phyloP scores from a whole-genome alignment of 2,797 vertebrate species.

The Neosilurus mollespiculum region DNA sequence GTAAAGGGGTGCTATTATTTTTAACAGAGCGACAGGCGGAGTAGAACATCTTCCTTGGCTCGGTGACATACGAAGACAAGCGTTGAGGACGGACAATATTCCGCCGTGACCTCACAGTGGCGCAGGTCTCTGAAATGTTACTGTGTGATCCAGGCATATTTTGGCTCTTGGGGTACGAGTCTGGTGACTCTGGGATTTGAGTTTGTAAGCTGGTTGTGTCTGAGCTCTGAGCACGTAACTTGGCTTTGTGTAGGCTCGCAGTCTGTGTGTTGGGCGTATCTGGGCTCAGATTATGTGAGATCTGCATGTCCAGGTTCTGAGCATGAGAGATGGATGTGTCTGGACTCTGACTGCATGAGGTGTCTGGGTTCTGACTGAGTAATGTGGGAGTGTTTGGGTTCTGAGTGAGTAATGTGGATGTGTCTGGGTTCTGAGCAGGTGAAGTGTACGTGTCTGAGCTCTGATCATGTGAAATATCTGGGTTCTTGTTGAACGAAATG shows the following conservation, averaged over 20 bases:
- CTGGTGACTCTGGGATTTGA: background rate
- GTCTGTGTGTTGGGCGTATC: too few species aligned
- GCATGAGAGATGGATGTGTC: background rate
- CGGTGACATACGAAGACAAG: conserved; percentile 87
- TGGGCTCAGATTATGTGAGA: background rate
- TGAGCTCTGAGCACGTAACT: background rate
- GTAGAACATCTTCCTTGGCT: conserved; percentile 76
- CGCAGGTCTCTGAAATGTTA: background rate
- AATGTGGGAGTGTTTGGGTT: too few species aligned
- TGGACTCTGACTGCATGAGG: background rate
- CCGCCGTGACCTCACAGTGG: conserved; percentile 75
- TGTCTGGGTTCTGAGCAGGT: background rate
- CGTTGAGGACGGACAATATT: conserved; percentile 85
- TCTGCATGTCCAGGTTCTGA: background rate
- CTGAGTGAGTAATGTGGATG: too few species aligned
- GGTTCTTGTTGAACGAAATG: too few species aligned
- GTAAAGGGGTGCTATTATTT: conserved; percentile 57
- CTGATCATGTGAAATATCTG: too few species aligned
- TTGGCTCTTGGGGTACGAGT: too few species aligned
- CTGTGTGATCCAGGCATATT: background rate
- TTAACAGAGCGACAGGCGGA: conserved; percentile 69
- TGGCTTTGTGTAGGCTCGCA: background rate
- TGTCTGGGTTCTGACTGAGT: too few species aligned
- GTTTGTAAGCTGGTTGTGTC: background rate
- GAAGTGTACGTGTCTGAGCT: background rate